Base-by-base conservation (phyloP, 1,140 invertebrate species). In the Eupristina koningsbergeri region DNA sequence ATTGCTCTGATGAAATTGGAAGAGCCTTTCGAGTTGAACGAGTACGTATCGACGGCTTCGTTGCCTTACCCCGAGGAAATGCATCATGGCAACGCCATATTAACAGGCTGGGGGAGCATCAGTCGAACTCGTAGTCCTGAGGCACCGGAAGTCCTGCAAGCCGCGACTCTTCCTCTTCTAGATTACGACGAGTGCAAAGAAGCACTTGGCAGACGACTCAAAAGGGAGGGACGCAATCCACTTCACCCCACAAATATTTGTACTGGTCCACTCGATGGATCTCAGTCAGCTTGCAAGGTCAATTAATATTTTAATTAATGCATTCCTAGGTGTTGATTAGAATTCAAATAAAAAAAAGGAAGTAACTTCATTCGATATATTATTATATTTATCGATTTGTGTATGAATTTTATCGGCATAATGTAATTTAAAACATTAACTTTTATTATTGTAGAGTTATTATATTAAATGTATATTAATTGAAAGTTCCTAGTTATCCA, bases 1-100 rank as follows among this genome's bases (percentile, higher is more conserved):
- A 93, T 94, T 31, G 93, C 93, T 3, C 58, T 94, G 39, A 88
- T 94, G 80, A 92, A 92, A 83, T 86, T 94, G 0, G 89, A 93
- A 41, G 86, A 89, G 41, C 91, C 93, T 0, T 92, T 94, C 61
- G 86, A 87, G 0, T 91, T 93, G 81, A 91, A 91, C 39, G 86
- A 88, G 17, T 91, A 90, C 58, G 92, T 94, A 5, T 87, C 89
- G 0, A 86, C 93, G 0, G 88, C 93, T 0, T 87, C 80, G 0
- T 80, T 93, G 7, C 93, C 93, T 0, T 84, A 88, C 29, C 86
- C 91, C 1, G 91, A 91, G 15, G 86, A 86, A 0, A 86, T 92
- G 0, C 93, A 93, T 1, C 81, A 87, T 15, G 93, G 93, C 31
- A 87, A 89, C 15, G 92, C 89, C 0, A 90, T 91, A 78, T 82